Percentiles rank a stretch among this genome's conserved stretches.
Conservation (phyloP, 2,797 vertebrate species). For the Zonotrichia albicollis region DNA sequence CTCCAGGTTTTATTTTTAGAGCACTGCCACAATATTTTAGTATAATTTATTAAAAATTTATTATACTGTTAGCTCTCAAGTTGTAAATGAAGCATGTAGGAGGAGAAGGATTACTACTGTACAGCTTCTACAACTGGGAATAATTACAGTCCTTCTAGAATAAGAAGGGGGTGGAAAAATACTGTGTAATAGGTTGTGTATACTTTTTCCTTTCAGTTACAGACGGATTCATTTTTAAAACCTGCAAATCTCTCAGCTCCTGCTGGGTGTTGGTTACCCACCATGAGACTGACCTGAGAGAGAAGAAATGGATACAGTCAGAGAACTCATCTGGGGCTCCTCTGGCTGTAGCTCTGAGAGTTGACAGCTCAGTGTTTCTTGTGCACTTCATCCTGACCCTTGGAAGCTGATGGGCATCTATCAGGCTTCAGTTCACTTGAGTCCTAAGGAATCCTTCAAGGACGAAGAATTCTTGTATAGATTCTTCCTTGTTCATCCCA, state of each 20-base stretch:
- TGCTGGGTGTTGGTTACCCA: not conserved
- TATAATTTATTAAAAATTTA: conserved; percentile 63
- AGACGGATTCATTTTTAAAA: not conserved
- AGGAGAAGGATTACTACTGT: conserved; percentile 57
- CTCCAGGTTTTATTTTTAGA: conserved; percentile 44
- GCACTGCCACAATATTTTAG: conserved; percentile 56
- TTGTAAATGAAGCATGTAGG: conserved; percentile 59
- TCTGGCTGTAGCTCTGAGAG: not conserved
- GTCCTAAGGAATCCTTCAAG: not conserved
- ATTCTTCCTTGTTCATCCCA: not conserved
- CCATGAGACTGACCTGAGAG: not conserved
- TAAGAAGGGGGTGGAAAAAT: conserved; percentile 20
- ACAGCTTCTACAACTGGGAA: not conserved
- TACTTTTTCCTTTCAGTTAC: not conserved
- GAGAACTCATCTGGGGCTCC: not conserved
- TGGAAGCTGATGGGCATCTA: not conserved
- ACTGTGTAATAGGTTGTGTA: not conserved
- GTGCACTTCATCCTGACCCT: not conserved
- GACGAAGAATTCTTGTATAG: not conserved
- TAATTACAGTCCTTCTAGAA: conserved; percentile 44
- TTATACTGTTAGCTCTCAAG: conserved; percentile 47
- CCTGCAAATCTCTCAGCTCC: not conserved
- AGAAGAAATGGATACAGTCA: not conserved
- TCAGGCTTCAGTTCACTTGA: not conserved
- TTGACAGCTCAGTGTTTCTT: not conserved